Evolutionary conservation across 2,888 invertebrate species (phyloP), one percentile per base, ranked within the genome.

Genomic region (Cryptus armator): DNA sequence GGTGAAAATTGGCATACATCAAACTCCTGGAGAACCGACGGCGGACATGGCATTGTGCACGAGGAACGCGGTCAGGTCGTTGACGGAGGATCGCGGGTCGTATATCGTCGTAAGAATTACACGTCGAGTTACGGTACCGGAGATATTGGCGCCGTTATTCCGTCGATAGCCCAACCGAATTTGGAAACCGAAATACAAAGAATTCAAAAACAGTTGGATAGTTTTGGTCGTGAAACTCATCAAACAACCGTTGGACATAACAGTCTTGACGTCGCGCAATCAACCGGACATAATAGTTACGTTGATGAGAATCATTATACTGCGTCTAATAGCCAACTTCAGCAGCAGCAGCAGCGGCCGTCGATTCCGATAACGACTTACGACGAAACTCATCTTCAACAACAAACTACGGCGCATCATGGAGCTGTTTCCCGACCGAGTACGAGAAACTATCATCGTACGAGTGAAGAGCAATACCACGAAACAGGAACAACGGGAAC

Each of bases 51-150:
- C 0, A 77, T 67, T 0, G 88, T 88, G 10, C 83, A 87, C 75
- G 88, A 88, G 62, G 86, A 88, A 59, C 74, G 84, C 48, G 88
- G 88, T 16, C 88, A 87, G 44, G 5, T 83, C 14, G 83, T 84
- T 19, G 62, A 83, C 6, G 92, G 92, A 3, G 87, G 89, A 0
- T 88, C 89, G 5, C 89, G 88, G 24, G 84, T 90, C 12, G 89
- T 87, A 24, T 92, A 91, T 67, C 92, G 91, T 53, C 90, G 88
- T 16, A 90, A 89, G 71, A 92, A 92, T 86, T 92, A 90, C 70
- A 91, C 91, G 3, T 88, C 92, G 14, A 90, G 88, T 66, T 92
- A 90, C 59, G 86, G 86, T 51, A 68, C 83, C 9, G 79, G 81
- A 5, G 86, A 85, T 9, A 77, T n/a, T 24, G 79, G 62, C 12